phyloP scores from a whole-genome alignment of 2,113 vertebrate genomes.

The Trematomus loennbergii region DNA sequence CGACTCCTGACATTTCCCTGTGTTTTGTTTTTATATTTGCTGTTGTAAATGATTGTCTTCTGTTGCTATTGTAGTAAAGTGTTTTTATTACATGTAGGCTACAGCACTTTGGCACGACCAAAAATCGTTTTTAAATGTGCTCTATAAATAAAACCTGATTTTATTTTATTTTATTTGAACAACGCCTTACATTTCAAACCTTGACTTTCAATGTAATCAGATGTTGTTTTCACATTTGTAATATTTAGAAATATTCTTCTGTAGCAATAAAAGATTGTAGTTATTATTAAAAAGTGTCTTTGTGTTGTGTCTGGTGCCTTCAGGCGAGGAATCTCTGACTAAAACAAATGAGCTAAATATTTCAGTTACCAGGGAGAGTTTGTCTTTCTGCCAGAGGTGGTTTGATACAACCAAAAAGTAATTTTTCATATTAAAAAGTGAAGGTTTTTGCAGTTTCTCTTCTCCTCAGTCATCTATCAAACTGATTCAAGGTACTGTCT shows the following conservation, averaged over 20 bases:
- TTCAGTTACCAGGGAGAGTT: not conserved
- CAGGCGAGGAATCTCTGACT: not conserved
- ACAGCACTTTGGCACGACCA: too few species aligned
- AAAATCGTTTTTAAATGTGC: too few species aligned
- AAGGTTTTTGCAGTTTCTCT: not conserved
- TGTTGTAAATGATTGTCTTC: too few species aligned
- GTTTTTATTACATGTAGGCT: too few species aligned
- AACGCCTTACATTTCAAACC: not conserved
- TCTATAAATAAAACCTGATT: too few species aligned
- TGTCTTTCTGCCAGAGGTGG: not conserved
- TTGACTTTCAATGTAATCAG: slow-evolving; percentile 21
- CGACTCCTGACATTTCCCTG: too few species aligned
- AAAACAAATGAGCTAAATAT: slow-evolving; percentile 29
- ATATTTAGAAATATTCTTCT: slow-evolving; percentile 28
- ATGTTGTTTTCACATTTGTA: not conserved
- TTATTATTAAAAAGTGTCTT: slow-evolving; percentile 14
- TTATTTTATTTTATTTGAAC: too few species aligned
- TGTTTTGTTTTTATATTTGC: too few species aligned
- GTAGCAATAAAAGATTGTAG: slow-evolving; percentile 46
- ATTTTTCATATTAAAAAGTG: not conserved
- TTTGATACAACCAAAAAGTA: slow-evolving; percentile 10
- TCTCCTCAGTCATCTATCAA: slow-evolving; percentile 1
- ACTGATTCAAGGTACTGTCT: not conserved
- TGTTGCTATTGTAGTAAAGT: too few species aligned
- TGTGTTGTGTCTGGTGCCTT: slow-evolving; percentile 8